phyloP scores from a whole-genome alignment of 2,888 invertebrate genomes.

The Cacoxenus indagator region DNA sequence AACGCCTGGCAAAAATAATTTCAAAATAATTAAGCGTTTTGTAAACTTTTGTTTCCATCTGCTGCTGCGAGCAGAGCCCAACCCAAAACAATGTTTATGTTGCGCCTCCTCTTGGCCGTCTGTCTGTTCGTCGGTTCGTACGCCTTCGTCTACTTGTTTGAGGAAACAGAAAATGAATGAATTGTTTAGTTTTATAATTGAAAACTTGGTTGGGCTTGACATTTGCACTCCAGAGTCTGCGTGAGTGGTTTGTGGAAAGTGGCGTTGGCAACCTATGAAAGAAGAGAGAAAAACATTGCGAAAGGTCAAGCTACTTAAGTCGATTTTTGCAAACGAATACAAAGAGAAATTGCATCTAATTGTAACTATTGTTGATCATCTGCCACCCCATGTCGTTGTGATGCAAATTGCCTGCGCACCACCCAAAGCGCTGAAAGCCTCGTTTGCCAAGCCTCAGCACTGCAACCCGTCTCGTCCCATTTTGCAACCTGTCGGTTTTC shows the following conservation, averaged over 20 bases:
- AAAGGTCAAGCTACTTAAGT: too few species aligned
- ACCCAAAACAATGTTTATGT: background rate
- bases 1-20: background rate
- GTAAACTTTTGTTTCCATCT: background rate
- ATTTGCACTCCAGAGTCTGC: background rate
- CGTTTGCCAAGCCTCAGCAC: too few species aligned
- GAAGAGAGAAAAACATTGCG: too few species aligned
- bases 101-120: background rate
- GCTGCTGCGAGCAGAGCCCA: background rate
- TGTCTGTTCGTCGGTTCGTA: background rate
- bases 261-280: too few species aligned
- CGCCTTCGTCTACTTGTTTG: background rate
- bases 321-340: too few species aligned
- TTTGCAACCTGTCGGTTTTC: background rate
- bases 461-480: too few species aligned
- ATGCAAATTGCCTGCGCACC: too few species aligned
- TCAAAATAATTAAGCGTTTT: conserved; percentile 9
- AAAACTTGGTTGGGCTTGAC: conserved; percentile 11
- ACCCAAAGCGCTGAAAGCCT: too few species aligned
- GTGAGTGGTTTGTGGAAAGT: too few species aligned
- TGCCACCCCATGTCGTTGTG: too few species aligned
- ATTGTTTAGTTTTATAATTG: conserved; percentile 13
- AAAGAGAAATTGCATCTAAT: too few species aligned
- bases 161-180: conserved; percentile 2
- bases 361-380: too few species aligned